Conservation (phyloP, 2,113 vertebrate genomes). For the Coptodon bakossiorum region DNA sequence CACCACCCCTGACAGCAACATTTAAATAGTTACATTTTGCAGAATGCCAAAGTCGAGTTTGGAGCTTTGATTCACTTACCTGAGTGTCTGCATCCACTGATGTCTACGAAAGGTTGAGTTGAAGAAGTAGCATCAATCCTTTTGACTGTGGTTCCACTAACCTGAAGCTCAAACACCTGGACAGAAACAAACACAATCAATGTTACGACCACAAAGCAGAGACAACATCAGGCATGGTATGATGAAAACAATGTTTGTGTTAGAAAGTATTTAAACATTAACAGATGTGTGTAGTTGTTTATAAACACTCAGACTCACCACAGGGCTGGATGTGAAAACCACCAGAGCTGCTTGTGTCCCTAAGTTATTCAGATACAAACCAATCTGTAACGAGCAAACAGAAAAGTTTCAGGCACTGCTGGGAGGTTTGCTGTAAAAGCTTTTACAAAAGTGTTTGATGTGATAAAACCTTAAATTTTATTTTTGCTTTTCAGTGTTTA, state of each 20-base stretch:
- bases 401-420: neutral
- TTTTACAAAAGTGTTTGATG: neutral
- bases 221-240: too few species aligned
- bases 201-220: accelerated
- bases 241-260: too few species aligned
- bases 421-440: accelerated
- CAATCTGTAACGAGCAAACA: neutral
- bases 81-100: neutral
- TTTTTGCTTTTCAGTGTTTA: neutral
- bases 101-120: too few species aligned
- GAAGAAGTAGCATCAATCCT: too few species aligned
- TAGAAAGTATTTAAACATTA: neutral
- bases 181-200: neutral
- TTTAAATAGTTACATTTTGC: accelerated
- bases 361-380: neutral
- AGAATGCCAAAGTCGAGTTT: neutral
- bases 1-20: neutral
- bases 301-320: neutral
- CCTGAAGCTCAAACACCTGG: neutral
- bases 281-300: accelerated
- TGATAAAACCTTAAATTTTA: accelerated
- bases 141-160: neutral
- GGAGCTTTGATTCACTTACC: neutral
- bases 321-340: accelerated
- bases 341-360: neutral